phyloP scores from a whole-genome alignment of 2,888 invertebrate genomes.

The Anagyrus pseudococci region DNA sequence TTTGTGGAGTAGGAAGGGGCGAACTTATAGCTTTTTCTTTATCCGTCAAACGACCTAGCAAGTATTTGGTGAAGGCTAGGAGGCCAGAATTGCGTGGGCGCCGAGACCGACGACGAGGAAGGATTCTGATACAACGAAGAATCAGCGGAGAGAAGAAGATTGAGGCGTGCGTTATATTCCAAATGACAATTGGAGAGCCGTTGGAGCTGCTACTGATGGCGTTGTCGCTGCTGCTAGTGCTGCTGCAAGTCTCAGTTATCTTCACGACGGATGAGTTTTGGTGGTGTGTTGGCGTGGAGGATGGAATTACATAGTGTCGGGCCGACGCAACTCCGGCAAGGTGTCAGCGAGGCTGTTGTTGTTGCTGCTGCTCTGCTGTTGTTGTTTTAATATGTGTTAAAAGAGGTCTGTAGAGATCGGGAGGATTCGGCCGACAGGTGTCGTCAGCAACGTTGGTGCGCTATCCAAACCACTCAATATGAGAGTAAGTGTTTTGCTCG shows the following conservation, averaged over 20 bases:
- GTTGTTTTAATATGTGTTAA: conserved; percentile 38
- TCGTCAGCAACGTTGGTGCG: conserved; percentile 53
- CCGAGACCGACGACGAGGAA: conserved; percentile 48
- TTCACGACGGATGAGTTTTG: not conserved
- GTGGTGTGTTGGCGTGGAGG: not conserved
- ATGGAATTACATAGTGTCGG: conserved; percentile 45
- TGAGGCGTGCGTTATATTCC: no score
- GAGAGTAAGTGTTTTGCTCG: conserved; percentile 57
- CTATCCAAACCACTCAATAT: conserved; percentile 60
- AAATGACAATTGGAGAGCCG: no score
- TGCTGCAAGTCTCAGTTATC: not conserved
- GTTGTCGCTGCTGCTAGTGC: not conserved
- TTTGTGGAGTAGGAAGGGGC: conserved; percentile 39
- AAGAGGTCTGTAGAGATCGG: conserved; percentile 44
- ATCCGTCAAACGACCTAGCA: conserved; percentile 56
- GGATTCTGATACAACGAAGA: no score
- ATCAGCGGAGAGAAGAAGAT: conserved; percentile 8
- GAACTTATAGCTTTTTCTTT: conserved; percentile 49
- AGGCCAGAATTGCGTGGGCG: conserved; percentile 59
- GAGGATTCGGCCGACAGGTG: conserved; percentile 53
- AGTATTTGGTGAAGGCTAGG: conserved; percentile 56
- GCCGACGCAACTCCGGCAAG: conserved; percentile 59
- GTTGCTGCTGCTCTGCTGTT: conserved; percentile 34
- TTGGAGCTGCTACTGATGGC: not conserved
- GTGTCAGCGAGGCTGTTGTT: conserved; percentile 48